Conservation (phyloP, 2,888 invertebrate species). For the Drosophila limbata region DNA sequence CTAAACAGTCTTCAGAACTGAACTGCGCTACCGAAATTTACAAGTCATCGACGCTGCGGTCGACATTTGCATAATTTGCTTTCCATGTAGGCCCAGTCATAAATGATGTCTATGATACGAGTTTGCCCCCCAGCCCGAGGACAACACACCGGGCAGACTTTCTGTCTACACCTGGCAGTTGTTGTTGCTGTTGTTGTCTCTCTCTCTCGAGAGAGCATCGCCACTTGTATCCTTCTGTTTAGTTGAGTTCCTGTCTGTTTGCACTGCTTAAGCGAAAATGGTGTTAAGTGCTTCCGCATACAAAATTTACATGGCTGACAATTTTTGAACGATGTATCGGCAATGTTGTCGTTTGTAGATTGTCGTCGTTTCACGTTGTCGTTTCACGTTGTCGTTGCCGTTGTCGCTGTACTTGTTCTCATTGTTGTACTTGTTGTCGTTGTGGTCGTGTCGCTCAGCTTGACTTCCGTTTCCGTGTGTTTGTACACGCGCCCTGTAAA, state of each 20-base stretch:
- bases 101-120: slow-evolving; percentile 65
- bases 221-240: slow-evolving; percentile 37
- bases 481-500: slow-evolving; percentile 77
- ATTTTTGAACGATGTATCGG: slow-evolving; percentile 77
- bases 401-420: slow-evolving; percentile 31
- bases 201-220: slow-evolving; percentile 1
- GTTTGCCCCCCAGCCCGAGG: slow-evolving; percentile 14
- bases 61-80: slow-evolving; percentile 79
- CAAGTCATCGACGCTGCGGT: slow-evolving; percentile 78
- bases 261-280: slow-evolving; percentile 80
- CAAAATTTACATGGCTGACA: slow-evolving; percentile 79
- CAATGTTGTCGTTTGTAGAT: slow-evolving; percentile 39
- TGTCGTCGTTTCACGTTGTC: slow-evolving; percentile 28
- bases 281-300: slow-evolving; percentile 82
- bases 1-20: slow-evolving; percentile 54
- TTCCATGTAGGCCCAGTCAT: slow-evolving; percentile 72
- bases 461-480: slow-evolving; percentile 75
- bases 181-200: slow-evolving; percentile 1
- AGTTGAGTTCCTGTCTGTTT: slow-evolving; percentile 63
- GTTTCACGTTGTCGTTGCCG: slow-evolving; percentile 4
- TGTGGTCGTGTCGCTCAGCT: slow-evolving; percentile 74
- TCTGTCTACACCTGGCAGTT: slow-evolving; percentile 22
- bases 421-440: slow-evolving; percentile 5
- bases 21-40: slow-evolving; percentile 66
- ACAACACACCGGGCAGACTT: not conserved